Evolutionary conservation across 2,113 vertebrate genomes (phyloP).

Genomic region (Microtus montanus): DNA sequence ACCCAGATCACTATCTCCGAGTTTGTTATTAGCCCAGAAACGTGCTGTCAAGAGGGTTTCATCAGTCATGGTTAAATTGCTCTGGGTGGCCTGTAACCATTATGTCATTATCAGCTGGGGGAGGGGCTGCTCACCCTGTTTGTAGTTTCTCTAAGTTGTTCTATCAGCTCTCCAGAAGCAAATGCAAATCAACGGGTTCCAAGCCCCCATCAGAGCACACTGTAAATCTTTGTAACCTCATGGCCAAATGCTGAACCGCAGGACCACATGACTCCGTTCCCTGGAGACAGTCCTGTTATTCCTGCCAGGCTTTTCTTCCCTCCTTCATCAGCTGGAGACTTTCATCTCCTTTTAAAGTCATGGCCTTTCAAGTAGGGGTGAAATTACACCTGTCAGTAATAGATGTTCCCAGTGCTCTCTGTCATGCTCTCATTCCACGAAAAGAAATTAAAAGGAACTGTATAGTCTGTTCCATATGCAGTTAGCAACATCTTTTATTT

Average conservation of each 20-base stretch:
- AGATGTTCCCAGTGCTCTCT: conserved; percentile 56
- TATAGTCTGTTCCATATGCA: background rate
- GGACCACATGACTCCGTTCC: conserved; percentile 57
- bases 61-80: conserved; percentile 38
- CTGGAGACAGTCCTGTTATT: conserved; percentile 64
- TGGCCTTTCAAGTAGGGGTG: conserved; percentile 76
- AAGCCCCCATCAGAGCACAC: conserved; percentile 35
- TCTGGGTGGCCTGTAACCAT: conserved; percentile 12
- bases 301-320: conserved; percentile 68
- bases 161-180: conserved; percentile 2
- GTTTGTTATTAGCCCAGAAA: conserved; percentile 16
- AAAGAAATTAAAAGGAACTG: conserved; percentile 61
- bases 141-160: background rate
- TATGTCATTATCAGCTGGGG: conserved; percentile 24
- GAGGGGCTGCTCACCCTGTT: background rate
- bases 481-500: background rate
- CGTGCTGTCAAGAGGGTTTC: background rate
- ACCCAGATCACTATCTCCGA: background rate
- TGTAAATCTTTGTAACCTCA: conserved; percentile 74
- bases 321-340: conserved; percentile 75
- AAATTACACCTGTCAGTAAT: conserved; percentile 81
- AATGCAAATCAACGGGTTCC: conserved; percentile 56
- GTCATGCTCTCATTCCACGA: conserved; percentile 65
- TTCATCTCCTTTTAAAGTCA: conserved; percentile 79
- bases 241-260: conserved; percentile 67